Base-by-base conservation (phyloP, 1,140 invertebrate genomes). In the Achatina immaculata region DNA sequence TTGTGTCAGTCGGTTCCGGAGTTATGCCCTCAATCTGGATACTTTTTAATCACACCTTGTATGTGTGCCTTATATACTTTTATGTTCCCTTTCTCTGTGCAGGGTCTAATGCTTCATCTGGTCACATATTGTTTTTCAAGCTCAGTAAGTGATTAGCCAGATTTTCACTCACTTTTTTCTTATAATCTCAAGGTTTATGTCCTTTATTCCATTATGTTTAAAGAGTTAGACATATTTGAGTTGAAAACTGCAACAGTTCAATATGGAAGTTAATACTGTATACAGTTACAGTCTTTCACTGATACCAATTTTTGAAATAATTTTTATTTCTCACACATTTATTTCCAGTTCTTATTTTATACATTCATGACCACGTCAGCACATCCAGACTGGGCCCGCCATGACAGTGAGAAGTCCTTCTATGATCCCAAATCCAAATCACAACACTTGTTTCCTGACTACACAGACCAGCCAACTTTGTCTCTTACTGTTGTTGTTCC, bases 401-500 rank as follows among this genome's bases (percentile, higher is more conserved):
- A 83, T 85, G 86, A 86, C 43, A 86, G 82, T 87, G 97, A 98
- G 90, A 94, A 95, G 85, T 94, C 92, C 84, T 98, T 94, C 88
- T 87, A 93, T 78, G 94, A 97, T 92, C 92, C 93, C n/a, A 89
- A 91, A 48, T 86, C 85, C 11, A 93, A 91, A 69, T 93, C 93
- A 84, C 93, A 92, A 81, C 83, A 92, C 73, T 85, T 88, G 83
- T 98, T 98, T 91, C 95, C 97, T 36, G 94, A 93, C 28, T 91
- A 98, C 62, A 88, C 93, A 55, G 95, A 98, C 84, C 85, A 92
- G 7, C 92, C 93, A 78, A 93, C 92, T 79, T 83, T 96, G 34
- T 93, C 95, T 89, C 92, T 99, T 45, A 96, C 96, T 92, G 95
- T 99, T 16, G 94, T 99, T 85, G 94, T 99, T 82, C 98, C 98